Conservation (phyloP, 2,888 invertebrate genomes). For the Ormyrus thymus region DNA sequence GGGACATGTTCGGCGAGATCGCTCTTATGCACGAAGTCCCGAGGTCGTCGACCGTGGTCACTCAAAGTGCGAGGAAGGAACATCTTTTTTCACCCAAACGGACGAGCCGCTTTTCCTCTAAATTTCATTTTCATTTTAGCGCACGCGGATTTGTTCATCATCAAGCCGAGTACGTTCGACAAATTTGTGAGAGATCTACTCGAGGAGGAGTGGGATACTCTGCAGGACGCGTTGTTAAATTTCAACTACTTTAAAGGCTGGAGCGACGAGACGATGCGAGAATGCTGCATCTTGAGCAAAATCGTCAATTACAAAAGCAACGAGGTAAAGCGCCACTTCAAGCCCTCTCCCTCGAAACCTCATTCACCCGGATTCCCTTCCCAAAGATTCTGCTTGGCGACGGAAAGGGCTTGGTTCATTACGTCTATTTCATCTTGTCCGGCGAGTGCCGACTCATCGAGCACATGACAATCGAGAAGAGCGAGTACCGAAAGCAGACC, state of each 20-base stretch:
- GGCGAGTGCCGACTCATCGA: conserved; percentile 81
- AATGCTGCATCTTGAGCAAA: conserved; percentile 82
- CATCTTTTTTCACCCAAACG: background rate
- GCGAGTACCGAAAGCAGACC: conserved; percentile 69
- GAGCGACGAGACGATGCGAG: conserved; percentile 78
- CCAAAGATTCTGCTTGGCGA: conserved; percentile 68
- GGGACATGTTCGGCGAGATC: conserved; percentile 82
- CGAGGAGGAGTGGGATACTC: conserved; percentile 80
- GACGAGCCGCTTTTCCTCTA: conserved; percentile 9
- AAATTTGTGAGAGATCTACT: conserved; percentile 78
- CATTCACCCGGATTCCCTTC: too few species aligned
- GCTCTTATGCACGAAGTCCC: conserved; percentile 79
- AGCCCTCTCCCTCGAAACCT: too few species aligned
- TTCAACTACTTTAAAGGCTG: conserved; percentile 82
- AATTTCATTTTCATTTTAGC: conserved; percentile 68
- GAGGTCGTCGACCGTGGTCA: conserved; percentile 80
- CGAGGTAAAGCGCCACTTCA: conserved; percentile 72
- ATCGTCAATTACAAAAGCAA: conserved; percentile 77
- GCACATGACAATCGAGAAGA: conserved; percentile 76
- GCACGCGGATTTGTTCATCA: conserved; percentile 79
- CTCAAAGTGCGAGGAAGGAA: conserved; percentile 66
- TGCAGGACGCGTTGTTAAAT: conserved; percentile 78
- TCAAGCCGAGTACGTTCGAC: conserved; percentile 81
- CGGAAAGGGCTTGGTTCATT: conserved; percentile 70
- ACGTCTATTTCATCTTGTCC: conserved; percentile 78